These are phyloP conservation scores for Rotaria socialis DNA, from an alignment of 2,888 invertebrate species.

Conservation along the genomic window DNA sequence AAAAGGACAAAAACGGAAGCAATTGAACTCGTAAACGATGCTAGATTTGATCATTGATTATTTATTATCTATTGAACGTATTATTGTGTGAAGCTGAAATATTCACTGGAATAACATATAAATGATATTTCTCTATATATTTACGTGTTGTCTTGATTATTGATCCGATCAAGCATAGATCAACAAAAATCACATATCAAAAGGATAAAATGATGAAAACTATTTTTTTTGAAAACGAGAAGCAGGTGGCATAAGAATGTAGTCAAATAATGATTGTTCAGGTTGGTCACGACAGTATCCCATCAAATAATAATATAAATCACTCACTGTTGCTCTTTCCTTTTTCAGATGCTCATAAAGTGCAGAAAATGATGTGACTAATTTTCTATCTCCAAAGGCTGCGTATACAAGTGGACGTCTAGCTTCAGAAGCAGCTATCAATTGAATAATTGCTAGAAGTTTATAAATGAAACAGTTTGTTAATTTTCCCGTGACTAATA, in stretches of 20 bases:
- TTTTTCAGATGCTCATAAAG: conserved; percentile 58
- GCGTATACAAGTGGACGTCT: conserved; percentile 74
- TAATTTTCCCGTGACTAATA: neutral
- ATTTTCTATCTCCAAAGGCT: conserved; percentile 71
- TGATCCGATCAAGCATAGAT: too few relatives aligned
- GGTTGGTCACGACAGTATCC: neutral
- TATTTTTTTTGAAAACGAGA: too few relatives aligned
- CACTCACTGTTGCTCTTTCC: neutral
- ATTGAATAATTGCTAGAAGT: conserved; percentile 68
- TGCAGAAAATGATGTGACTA: conserved; percentile 67
- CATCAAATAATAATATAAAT: neutral
- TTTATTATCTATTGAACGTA: too few relatives aligned
- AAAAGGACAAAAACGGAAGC: too few relatives aligned
- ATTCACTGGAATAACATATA: too few relatives aligned
- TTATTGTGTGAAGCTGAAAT: too few relatives aligned
- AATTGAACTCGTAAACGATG: too few relatives aligned
- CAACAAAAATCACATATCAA: too few relatives aligned
- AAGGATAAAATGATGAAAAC: neutral
- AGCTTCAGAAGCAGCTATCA: conserved; percentile 68
- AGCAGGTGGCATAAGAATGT: neutral
- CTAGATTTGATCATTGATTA: too few relatives aligned
- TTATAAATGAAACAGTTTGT: neutral
- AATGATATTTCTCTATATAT: too few relatives aligned
- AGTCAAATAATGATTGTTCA: neutral
- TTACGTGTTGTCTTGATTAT: too few relatives aligned